These are phyloP conservation scores for Yponomeuta malinellus DNA, from an alignment of 2,888 invertebrate species.

Conservation along the genomic window DNA sequence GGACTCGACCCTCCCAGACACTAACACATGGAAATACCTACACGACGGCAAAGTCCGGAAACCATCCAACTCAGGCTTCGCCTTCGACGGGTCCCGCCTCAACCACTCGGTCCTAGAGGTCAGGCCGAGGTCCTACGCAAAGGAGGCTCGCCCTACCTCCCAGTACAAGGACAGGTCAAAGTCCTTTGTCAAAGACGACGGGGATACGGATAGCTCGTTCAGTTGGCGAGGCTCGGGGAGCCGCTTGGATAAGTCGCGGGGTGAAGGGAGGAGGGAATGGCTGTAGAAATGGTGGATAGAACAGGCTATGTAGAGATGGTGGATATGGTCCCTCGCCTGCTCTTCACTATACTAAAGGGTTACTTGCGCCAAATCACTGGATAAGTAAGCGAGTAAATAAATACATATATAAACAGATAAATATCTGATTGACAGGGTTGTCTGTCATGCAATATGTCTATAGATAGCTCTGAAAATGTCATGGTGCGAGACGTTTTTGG, in stretches of 20 bases:
- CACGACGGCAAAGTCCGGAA: conserved; percentile 51
- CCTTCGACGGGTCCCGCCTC: conserved; percentile 54
- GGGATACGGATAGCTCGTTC: conserved; percentile 65
- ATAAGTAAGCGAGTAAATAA: too few relatives aligned
- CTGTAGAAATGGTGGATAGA: conserved; percentile 17
- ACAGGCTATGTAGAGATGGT: too few relatives aligned
- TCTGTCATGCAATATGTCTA: too few relatives aligned
- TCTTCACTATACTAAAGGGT: too few relatives aligned
- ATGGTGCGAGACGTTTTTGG: too few relatives aligned
- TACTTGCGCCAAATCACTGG: too few relatives aligned
- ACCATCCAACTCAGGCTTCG: conserved; percentile 63
- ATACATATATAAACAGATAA: too few relatives aligned
- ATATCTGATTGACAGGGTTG: too few relatives aligned
- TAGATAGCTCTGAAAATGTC: too few relatives aligned
- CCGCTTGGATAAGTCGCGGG: conserved; percentile 30
- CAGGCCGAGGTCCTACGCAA: conserved; percentile 35
- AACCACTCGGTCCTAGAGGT: conserved; percentile 36
- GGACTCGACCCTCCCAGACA: conserved; percentile 39
- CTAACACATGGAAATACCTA: conserved; percentile 68
- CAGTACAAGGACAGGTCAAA: conserved; percentile 31
- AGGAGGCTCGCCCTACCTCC: conserved; percentile 36
- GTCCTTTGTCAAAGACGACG: conserved; percentile 38
- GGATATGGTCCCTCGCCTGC: too few relatives aligned
- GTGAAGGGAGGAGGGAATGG: conserved; percentile 27
- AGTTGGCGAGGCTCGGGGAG: conserved; percentile 61